Evolutionary conservation across 1,140 invertebrate genomes (phyloP).

Genomic region (Geopemphigus sp.): DNA sequence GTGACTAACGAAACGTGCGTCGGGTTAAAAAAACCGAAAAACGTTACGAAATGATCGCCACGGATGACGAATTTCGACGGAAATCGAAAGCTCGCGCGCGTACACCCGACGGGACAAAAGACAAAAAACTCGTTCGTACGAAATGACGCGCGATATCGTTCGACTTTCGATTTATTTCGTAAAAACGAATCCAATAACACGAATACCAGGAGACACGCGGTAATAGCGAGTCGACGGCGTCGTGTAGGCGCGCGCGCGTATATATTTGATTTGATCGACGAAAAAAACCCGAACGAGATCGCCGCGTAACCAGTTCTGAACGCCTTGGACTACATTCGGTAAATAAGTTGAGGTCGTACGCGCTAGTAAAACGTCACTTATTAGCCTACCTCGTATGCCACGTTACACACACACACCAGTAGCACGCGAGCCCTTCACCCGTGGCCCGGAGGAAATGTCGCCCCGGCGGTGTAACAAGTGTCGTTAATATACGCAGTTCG

Average conservation of each 20-base stretch:
- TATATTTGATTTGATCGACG: too few species aligned
- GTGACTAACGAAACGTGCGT: too few species aligned
- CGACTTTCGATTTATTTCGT: background rate
- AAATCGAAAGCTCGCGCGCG: too few species aligned
- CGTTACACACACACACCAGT: too few species aligned
- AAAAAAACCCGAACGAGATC: background rate
- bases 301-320: constrained; percentile 12
- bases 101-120: background rate
- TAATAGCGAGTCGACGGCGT: too few species aligned
- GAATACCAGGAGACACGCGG: background rate
- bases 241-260: too few species aligned
- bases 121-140: background rate
- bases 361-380: background rate
- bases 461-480: background rate
- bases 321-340: constrained; percentile 30
- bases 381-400: background rate
- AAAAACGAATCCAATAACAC: background rate
- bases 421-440: too few species aligned
- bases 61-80: too few species aligned
- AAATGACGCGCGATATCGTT: background rate
- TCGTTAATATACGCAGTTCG: too few species aligned
- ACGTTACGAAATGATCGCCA: too few species aligned
- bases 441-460: background rate
- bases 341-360: background rate
- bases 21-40: too few species aligned